Percentiles rank a stretch among this genome's conserved stretches.
These are phyloP conservation scores for Molothrus ater DNA, from an alignment of 2,797 vertebrate genomes.

Conservation along the genomic window DNA sequence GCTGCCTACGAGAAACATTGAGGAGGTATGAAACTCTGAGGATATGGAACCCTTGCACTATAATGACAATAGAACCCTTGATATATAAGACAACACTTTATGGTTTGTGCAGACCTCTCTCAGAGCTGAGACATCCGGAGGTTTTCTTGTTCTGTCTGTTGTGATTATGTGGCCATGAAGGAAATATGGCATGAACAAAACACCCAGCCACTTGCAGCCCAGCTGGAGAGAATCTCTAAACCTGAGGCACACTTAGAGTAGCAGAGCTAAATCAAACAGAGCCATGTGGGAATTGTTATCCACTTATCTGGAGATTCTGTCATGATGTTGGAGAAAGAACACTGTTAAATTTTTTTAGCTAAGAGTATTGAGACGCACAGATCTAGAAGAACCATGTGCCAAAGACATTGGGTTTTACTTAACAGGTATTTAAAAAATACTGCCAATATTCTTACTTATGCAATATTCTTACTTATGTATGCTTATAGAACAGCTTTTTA, in stretches of 20 bases:
- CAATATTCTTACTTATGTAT: neutral
- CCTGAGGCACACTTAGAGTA: neutral
- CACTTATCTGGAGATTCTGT: neutral
- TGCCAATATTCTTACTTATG: neutral
- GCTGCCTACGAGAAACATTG: too few relatives aligned
- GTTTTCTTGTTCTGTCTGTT: neutral
- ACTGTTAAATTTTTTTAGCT: neutral
- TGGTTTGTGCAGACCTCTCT: neutral
- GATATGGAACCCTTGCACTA: too few relatives aligned
- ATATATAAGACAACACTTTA: too few relatives aligned
- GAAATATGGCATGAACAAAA: neutral
- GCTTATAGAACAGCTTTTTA: neutral
- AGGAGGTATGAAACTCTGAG: too few relatives aligned
- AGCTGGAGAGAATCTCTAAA: neutral
- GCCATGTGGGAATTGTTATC: neutral
- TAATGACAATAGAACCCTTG: too few relatives aligned
- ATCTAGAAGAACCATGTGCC: neutral
- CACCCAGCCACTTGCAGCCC: neutral
- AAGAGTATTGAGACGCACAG: fast-evolving
- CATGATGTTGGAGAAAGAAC: neutral
- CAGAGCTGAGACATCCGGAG: neutral
- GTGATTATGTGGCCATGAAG: neutral
- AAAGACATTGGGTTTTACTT: neutral
- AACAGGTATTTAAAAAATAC: neutral
- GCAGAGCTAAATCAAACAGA: neutral